Percentiles rank a stretch among this genome's conserved stretches.
phyloP scores from a whole-genome alignment of 2,888 invertebrate genomes.

The Stenotaenia linearis region DNA sequence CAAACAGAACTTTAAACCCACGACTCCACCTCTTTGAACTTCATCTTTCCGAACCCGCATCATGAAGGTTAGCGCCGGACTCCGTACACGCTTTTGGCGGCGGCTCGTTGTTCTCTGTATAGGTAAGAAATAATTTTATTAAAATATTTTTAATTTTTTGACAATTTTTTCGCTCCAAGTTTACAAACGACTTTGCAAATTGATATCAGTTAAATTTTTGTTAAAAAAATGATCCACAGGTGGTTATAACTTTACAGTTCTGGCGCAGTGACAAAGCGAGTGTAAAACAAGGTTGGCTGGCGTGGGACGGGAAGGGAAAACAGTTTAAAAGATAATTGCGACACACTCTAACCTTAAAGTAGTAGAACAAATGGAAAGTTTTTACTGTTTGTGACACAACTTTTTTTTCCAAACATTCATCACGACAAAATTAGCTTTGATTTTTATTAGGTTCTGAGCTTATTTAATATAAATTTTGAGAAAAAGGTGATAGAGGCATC shows the following conservation, averaged over 20 bases:
- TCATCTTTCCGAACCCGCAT: background rate
- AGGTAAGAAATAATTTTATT: background rate
- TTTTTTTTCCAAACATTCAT: too few relatives aligned
- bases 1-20: background rate
- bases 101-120: background rate
- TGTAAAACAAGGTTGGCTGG: background rate
- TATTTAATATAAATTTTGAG: too few relatives aligned
- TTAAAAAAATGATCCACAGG: background rate
- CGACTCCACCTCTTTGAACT: background rate
- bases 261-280: background rate
- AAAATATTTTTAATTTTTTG: background rate
- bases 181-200: background rate
- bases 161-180: background rate
- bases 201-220: background rate
- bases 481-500: too few relatives aligned
- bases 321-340: background rate
- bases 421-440: too few relatives aligned
- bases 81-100: background rate
- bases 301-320: background rate
- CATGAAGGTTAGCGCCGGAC: background rate
- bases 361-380: background rate
- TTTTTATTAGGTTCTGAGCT: too few relatives aligned
- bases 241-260: background rate
- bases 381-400: background rate
- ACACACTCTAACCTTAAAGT: background rate